Percentiles rank a stretch among this genome's conserved stretches.
Evolutionary conservation across 2,888 invertebrate species (phyloP).

Genomic region (Drosophila sordidapex): DNA sequence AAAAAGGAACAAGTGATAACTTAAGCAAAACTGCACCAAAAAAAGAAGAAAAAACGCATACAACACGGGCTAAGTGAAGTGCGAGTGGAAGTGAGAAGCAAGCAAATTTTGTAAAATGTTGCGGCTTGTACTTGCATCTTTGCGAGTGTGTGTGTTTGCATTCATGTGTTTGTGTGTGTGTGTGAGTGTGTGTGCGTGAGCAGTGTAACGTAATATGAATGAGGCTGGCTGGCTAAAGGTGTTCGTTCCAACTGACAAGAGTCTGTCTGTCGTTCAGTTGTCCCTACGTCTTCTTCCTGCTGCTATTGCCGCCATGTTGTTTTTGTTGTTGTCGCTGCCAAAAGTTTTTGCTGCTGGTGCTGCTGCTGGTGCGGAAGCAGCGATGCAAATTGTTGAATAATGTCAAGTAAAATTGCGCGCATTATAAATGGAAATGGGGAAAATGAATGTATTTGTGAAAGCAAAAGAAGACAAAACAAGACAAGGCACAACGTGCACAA

Average conservation of each 20-base stretch:
- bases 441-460: slow-evolving; percentile 43
- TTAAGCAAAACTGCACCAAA: slow-evolving; percentile 56
- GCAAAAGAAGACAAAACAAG: slow-evolving; percentile 11
- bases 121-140: slow-evolving; percentile 43
- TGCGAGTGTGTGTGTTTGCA: neutral
- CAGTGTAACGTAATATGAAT: slow-evolving; percentile 49
- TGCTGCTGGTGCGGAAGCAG: slow-evolving; percentile 58
- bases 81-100: slow-evolving; percentile 58
- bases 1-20: slow-evolving; percentile 67
- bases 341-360: slow-evolving; percentile 50
- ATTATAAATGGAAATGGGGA: slow-evolving; percentile 53
- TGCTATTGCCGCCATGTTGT: slow-evolving; percentile 19
- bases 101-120: slow-evolving; percentile 62
- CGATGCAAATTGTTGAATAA: slow-evolving; percentile 75
- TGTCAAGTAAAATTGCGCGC: slow-evolving; percentile 71
- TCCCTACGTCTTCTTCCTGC: slow-evolving; percentile 16
- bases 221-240: slow-evolving; percentile 62
- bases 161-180: neutral
- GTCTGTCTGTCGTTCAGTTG: slow-evolving; percentile 31
- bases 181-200: slow-evolving; percentile 14
- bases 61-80: neutral
- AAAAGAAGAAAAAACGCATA: slow-evolving; percentile 13
- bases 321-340: slow-evolving; percentile 48
- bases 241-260: slow-evolving; percentile 37
- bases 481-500: slow-evolving; percentile 17